Evolutionary conservation across 2,113 vertebrate genomes (phyloP), one percentile per base, ranked within the genome.

Genomic region (Neolamprologus tretocephalus): DNA sequence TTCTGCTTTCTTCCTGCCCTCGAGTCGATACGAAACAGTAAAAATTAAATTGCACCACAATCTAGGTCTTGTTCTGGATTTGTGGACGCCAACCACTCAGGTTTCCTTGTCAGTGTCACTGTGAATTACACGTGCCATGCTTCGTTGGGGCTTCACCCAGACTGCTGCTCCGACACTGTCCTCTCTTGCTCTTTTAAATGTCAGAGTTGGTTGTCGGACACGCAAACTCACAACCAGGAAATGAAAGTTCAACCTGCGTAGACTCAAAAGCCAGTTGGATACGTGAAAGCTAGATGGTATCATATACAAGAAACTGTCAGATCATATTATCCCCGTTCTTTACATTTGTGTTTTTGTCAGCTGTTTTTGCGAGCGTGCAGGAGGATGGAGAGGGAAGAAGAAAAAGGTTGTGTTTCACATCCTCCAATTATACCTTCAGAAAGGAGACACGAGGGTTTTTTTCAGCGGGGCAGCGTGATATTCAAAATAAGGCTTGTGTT

Each of bases 201-300:
- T 94, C 93, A 91, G 58, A 90, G 79, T 75, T 68, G 66, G 90
- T 93, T 95, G 91, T 91, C 51, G 78, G 89, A 91, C 92, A 86
- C 80, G 86, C 82, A 91, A 85, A 91, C 87, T 86, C 23, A 8
- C 82, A 85, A 90, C 82, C 94, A 95, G 94, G 94, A 96, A 96
- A 94, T 93, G 91, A 95, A 94, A 93, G 93, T 93, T 95, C 91
- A 95, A 93, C 90, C 89, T 94, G 93, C 94, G 89, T 94, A 94
- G 94, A 96, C 91, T 94, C 88, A 87, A 86, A 93, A 93, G 85
- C 87, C 89, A 83, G 89, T 88, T 61, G 37, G 91, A 86, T 89
- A 93, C 92, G 92, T 92, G 89, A 94, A 94, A 91, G 90, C 89
- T 89, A 87, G 90, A 94, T 91, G 91, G 92, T 95, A 94, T 96